Conservation (phyloP, 2,113 vertebrate species). For the Lathamus discolor region DNA sequence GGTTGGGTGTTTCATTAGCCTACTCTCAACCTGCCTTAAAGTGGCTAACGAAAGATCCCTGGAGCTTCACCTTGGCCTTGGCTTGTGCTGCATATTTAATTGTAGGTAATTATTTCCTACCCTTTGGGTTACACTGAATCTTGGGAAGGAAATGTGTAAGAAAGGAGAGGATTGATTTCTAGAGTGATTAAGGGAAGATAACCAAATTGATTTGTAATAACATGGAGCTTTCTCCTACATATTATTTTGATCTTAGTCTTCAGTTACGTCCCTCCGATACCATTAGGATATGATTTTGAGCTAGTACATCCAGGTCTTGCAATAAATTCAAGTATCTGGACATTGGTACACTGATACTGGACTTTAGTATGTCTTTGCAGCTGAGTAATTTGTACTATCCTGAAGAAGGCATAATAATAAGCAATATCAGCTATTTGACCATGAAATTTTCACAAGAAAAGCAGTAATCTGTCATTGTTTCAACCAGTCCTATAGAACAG, state of each 20-base stretch:
- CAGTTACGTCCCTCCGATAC: neutral
- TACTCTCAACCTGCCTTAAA: slow-evolving; percentile 8
- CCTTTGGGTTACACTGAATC: neutral
- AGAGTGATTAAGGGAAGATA: slow-evolving; percentile 29
- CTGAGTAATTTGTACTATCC: neutral
- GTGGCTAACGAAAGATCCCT: slow-evolving; percentile 18
- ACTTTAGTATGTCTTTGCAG: neutral
- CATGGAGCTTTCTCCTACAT: neutral
- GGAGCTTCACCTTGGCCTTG: slow-evolving; percentile 42
- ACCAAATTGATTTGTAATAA: neutral
- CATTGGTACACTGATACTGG: neutral
- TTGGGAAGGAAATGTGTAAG: neutral
- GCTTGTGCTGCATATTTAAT: slow-evolving; percentile 18
- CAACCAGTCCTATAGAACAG: neutral
- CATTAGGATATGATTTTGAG: neutral
- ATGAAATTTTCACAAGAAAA: neutral
- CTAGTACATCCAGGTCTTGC: neutral
- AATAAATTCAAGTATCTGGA: neutral
- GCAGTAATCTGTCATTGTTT: neutral
- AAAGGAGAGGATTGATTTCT: neutral
- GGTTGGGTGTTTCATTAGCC: slow-evolving; percentile 17
- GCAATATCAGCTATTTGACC: neutral
- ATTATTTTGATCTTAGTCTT: neutral
- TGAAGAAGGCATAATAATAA: neutral
- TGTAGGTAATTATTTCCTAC: slow-evolving; percentile 41